Evolutionary conservation across 2,113 vertebrate species (phyloP).

Genomic region (Psittacara wagleri): DNA sequence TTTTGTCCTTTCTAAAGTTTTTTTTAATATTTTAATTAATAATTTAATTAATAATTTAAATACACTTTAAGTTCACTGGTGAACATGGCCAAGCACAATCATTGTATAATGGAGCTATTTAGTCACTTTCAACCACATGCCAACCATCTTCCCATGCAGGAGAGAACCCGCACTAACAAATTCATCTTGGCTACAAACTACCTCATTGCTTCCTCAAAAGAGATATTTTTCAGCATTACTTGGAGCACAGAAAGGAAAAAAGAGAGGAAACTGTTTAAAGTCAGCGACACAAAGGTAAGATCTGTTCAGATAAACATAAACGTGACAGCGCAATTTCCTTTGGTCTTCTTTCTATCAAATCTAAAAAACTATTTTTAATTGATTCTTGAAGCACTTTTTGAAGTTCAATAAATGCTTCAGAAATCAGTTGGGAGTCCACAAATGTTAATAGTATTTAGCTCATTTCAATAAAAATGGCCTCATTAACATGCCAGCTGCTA

Average conservation of each 20-base stretch:
- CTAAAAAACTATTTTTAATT: conserved; percentile 67
- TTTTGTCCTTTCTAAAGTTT: neutral
- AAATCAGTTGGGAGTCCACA: conserved; percentile 69
- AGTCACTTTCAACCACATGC: neutral
- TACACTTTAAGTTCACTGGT: neutral
- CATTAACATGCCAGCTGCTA: conserved; percentile 74
- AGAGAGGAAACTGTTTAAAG: conserved; percentile 9
- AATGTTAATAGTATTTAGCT: conserved; percentile 67
- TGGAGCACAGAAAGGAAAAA: neutral
- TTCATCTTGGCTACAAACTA: neutral
- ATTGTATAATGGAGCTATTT: neutral
- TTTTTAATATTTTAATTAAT: neutral
- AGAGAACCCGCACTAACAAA: neutral
- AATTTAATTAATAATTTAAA: neutral
- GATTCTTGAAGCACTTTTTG: conserved; percentile 66
- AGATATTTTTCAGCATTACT: neutral
- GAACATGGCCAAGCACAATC: neutral
- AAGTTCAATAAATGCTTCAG: conserved; percentile 71
- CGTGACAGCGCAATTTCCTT: neutral
- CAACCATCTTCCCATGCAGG: accelerated
- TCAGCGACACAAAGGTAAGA: neutral
- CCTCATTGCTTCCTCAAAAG: neutral
- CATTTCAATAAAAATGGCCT: conserved; percentile 72
- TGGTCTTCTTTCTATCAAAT: conserved; percentile 27
- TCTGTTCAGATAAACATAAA: conserved; percentile 30